phyloP scores from a whole-genome alignment of 2,113 vertebrate genomes.

The Gallinago media region DNA sequence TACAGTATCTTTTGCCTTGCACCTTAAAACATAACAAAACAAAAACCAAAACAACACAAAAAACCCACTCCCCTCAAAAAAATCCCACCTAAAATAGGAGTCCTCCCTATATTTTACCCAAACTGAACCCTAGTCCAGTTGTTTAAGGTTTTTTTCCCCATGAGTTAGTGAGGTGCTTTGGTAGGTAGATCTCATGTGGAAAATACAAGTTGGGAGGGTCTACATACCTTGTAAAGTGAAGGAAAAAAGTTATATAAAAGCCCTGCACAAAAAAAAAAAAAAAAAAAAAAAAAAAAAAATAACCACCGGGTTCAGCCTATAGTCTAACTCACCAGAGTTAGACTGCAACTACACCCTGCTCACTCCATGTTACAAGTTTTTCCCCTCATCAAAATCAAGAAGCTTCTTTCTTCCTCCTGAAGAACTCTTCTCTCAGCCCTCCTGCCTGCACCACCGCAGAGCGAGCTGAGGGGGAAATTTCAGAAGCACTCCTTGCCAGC shows the following conservation, averaged over 20 bases:
- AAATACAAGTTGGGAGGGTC: neutral
- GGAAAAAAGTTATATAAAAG: neutral
- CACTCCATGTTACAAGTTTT: neutral
- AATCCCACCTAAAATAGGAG: neutral
- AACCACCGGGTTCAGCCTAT: neutral
- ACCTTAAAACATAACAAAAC: neutral
- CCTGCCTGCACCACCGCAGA: neutral
- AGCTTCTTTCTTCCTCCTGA: neutral
- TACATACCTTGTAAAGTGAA: neutral
- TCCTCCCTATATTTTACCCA: neutral
- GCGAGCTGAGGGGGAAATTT: too few relatives aligned
- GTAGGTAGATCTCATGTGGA: neutral
- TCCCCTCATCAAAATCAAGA: neutral
- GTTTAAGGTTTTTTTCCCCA: neutral
- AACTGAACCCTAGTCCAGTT: neutral
- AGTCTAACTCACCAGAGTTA: neutral
- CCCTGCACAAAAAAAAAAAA: too few relatives aligned
- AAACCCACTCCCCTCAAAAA: rapidly evolving
- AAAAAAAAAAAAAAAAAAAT: too few relatives aligned
- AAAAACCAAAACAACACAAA: neutral
- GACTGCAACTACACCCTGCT: neutral
- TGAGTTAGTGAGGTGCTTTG: neutral
- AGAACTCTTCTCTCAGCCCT: neutral
- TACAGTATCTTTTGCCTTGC: neutral
- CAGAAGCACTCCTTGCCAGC: neutral